These are phyloP conservation scores for Calonectris borealis DNA, from an alignment of 2,113 vertebrate genomes.

Conservation along the genomic window DNA sequence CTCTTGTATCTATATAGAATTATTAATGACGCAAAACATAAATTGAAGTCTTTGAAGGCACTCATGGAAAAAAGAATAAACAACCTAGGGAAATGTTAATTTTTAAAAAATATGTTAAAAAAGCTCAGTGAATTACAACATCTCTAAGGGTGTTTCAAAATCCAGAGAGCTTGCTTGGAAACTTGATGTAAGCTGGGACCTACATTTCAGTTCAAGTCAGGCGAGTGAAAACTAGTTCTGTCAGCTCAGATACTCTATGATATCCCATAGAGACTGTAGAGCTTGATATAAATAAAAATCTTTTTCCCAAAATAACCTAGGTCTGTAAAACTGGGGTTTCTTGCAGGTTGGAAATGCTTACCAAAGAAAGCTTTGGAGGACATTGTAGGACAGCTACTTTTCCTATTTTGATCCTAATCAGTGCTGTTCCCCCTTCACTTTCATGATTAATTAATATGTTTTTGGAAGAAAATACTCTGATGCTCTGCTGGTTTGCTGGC, in stretches of 20 bases:
- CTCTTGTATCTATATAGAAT: neutral
- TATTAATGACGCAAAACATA: neutral
- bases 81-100: neutral
- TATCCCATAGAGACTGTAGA: neutral
- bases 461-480: neutral
- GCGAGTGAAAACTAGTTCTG: neutral
- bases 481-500: neutral
- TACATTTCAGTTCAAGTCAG: slow-evolving; percentile 26
- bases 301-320: neutral
- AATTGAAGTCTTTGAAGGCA: neutral
- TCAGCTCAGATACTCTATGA: slow-evolving; percentile 23
- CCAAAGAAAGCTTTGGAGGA: neutral
- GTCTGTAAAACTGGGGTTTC: neutral
- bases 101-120: neutral
- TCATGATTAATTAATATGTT: neutral
- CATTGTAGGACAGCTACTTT: neutral
- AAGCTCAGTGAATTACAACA: neutral
- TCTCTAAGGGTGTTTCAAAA: neutral
- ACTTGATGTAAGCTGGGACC: slow-evolving; percentile 24
- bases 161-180: neutral
- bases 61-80: neutral
- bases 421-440: neutral
- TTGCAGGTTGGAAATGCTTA: neutral
- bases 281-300: neutral
- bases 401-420: neutral